These are phyloP conservation scores for Hyppa rectilinea DNA, from an alignment of 2,888 invertebrate species.

Conservation along the genomic window DNA sequence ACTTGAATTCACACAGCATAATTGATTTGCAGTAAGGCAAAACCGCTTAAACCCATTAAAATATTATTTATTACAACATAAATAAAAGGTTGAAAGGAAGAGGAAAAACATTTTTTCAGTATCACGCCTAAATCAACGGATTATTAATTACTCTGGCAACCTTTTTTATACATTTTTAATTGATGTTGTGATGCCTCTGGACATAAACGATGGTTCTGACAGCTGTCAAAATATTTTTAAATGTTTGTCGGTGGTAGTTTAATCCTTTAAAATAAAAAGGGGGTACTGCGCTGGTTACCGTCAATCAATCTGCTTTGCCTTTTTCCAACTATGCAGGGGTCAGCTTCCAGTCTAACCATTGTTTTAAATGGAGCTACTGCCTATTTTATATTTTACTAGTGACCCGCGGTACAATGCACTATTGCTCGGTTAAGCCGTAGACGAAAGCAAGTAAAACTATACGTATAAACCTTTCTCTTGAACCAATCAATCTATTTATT, in stretches of 20 bases:
- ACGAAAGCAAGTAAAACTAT: no score
- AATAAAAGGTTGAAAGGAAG: conserved; percentile 9
- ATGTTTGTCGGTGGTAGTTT: not conserved
- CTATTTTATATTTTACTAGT: no score
- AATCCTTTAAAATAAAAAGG: not conserved
- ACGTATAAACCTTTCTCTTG: no score
- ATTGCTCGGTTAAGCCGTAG: no score
- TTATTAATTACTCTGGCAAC: conserved; percentile 52
- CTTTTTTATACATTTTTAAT: conserved; percentile 47
- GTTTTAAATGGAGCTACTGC: no score
- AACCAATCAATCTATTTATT: no score
- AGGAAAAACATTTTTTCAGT: conserved; percentile 19
- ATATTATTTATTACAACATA: conserved; percentile 17
- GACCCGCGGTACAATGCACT: no score
- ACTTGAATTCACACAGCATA: not conserved
- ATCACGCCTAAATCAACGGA: conserved; percentile 38
- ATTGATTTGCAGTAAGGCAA: conserved; percentile 12
- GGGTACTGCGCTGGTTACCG: not conserved
- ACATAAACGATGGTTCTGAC: not conserved
- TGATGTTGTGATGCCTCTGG: conserved; percentile 28
- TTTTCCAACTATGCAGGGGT: no score
- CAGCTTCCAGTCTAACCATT: no score
- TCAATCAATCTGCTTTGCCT: no score
- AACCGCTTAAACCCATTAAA: conserved; percentile 11
- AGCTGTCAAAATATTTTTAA: conserved; percentile 23